Conservation (phyloP, 2,888 invertebrate genomes). For the Cancer borealis region DNA sequence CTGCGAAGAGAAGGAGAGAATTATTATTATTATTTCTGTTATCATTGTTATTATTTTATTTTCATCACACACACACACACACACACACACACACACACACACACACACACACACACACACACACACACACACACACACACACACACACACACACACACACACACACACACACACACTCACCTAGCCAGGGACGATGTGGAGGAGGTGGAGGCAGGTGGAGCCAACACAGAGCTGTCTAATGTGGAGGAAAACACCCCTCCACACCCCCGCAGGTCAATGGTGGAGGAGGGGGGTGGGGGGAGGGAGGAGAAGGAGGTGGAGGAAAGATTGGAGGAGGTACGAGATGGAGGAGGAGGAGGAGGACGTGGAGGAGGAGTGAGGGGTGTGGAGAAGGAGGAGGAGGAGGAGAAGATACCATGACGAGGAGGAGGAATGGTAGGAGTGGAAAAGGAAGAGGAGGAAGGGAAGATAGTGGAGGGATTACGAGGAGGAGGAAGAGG, state of each 20-base stretch:
- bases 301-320: not conserved
- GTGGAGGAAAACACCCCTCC: not conserved
- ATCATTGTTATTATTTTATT: not conserved
- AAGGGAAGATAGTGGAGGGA: not conserved
- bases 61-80: not conserved
- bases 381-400: not conserved
- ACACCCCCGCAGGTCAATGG: not conserved
- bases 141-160: slow-evolving; percentile 52
- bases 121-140: slow-evolving; percentile 45
- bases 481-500: not conserved
- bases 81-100: slow-evolving; percentile 24
- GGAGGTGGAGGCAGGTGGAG: slow-evolving; percentile 17
- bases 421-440: not conserved
- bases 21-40: not conserved
- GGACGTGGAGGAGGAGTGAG: not conserved
- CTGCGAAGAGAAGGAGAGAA: not conserved
- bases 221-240: not conserved
- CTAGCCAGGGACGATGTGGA: not conserved
- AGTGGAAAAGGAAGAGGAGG: not conserved
- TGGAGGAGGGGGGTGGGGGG: not conserved
- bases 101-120: not conserved
- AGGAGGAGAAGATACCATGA: not conserved
- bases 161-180: slow-evolving; percentile 31
- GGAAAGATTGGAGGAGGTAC: not conserved
- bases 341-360: not conserved